phyloP scores from a whole-genome alignment of 2,113 vertebrate genomes.

The Leptodactylus fuscus region DNA sequence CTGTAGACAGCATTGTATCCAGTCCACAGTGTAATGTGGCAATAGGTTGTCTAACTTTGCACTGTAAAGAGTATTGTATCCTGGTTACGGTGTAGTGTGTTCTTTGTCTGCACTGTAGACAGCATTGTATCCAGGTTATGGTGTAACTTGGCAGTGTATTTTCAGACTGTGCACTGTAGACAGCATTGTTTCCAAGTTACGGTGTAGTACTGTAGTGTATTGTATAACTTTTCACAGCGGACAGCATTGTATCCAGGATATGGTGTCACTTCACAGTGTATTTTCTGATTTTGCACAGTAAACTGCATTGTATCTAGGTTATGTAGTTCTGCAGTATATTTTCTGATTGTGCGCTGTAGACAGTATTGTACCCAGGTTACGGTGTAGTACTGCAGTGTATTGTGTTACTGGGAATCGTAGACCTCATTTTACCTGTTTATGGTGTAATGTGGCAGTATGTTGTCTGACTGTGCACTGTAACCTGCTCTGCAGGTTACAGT shows the following conservation, averaged over 20 bases:
- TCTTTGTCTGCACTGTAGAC: no score
- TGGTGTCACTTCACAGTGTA: neutral
- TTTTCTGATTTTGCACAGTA: neutral
- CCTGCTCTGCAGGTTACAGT: no score
- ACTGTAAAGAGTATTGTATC: neutral
- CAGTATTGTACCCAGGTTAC: neutral
- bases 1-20: neutral
- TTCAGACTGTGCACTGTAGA: neutral
- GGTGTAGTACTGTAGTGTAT: neutral
- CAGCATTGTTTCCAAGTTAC: neutral
- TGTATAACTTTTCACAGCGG: neutral
- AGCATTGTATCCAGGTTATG: neutral
- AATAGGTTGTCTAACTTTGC: neutral
- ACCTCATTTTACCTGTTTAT: no score
- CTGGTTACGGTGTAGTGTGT: neutral
- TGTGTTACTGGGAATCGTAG: no score
- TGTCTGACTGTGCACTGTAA: no score
- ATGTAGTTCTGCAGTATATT: no score
- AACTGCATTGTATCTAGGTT: neutral
- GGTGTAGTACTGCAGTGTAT: neutral
- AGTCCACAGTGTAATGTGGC: neutral
- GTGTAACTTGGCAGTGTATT: neutral
- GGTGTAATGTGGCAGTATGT: no score
- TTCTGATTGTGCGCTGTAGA: neutral
- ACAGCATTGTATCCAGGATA: neutral